These are phyloP conservation scores for Drosophila kanapiae DNA, from an alignment of 1,140 invertebrate species.

Conservation along the genomic window DNA sequence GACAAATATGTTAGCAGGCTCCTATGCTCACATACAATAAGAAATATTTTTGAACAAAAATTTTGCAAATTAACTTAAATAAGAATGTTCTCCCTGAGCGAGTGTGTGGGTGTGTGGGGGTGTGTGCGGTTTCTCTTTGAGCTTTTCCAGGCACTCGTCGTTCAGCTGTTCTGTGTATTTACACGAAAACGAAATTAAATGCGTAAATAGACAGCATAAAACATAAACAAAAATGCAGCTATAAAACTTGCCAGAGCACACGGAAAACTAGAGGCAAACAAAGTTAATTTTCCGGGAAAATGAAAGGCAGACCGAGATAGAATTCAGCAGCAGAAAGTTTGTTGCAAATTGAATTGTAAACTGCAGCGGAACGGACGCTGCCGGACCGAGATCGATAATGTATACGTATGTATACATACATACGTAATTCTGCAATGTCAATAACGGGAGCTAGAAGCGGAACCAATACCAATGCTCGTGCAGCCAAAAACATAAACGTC, in stretches of 20 bases:
- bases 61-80: slow-evolving; percentile 21
- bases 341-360: slow-evolving; percentile 35
- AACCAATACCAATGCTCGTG: slow-evolving; percentile 11
- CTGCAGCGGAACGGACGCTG: slow-evolving; percentile 5
- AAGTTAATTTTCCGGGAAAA: slow-evolving; percentile 37
- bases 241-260: slow-evolving; percentile 38
- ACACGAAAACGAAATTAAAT: slow-evolving; percentile 69
- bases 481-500: slow-evolving; percentile 11
- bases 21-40: not conserved
- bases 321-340: slow-evolving; percentile 37
- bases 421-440: slow-evolving; percentile 63
- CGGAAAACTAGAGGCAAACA: slow-evolving; percentile 22
- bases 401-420: not conserved
- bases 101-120: slow-evolving; percentile 4
- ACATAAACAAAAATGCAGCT: slow-evolving; percentile 72
- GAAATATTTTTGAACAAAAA: slow-evolving; percentile 4
- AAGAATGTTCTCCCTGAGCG: slow-evolving; percentile 1
- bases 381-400: slow-evolving; percentile 53
- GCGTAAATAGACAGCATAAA: slow-evolving; percentile 68
- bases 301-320: slow-evolving; percentile 17
- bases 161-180: slow-evolving; percentile 69
- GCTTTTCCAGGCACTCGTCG: slow-evolving; percentile 30
- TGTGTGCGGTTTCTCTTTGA: slow-evolving; percentile 23
- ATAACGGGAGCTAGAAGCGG: slow-evolving; percentile 34
- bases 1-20: not conserved